phyloP scores from a whole-genome alignment of 2,113 vertebrate species.

The Mormyrus iriodes region DNA sequence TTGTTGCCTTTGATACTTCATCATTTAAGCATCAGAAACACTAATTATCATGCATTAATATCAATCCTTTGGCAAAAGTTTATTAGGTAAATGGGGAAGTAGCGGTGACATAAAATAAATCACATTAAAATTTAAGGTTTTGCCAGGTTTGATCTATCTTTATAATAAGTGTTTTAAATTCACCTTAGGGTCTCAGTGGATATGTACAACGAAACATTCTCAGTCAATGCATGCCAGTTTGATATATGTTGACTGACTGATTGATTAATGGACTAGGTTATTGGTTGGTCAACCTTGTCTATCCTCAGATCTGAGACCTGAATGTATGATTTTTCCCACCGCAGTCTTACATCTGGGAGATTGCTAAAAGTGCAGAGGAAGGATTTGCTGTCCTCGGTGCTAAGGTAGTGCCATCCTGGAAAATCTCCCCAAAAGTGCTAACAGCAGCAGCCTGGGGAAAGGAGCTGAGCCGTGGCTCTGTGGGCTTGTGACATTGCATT shows the following conservation, averaged over 20 bases:
- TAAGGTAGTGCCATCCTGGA: not conserved
- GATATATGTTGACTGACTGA: not conserved
- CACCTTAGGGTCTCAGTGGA: not conserved
- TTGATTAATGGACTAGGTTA: not conserved
- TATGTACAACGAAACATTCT: not conserved
- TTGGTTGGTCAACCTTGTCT: not conserved
- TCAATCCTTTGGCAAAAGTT: not conserved
- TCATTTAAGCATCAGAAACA: not conserved
- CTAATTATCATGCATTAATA: not conserved
- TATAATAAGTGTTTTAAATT: not conserved
- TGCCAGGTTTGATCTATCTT: not conserved
- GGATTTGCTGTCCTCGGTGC: not conserved
- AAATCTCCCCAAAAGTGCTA: not conserved
- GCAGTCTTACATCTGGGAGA: not conserved
- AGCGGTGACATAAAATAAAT: not conserved
- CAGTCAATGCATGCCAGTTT: not conserved
- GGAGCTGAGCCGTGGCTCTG: not conserved
- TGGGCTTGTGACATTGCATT: conserved; percentile 13
- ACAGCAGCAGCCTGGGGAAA: not conserved
- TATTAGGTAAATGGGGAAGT: not conserved
- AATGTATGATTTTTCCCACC: not conserved
- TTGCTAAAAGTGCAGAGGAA: not conserved
- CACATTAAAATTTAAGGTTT: not conserved
- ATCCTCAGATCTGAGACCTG: not conserved
- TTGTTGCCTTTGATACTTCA: not conserved